phyloP scores from a whole-genome alignment of 2,113 vertebrate species.

The Dissostichus mawsoni region DNA sequence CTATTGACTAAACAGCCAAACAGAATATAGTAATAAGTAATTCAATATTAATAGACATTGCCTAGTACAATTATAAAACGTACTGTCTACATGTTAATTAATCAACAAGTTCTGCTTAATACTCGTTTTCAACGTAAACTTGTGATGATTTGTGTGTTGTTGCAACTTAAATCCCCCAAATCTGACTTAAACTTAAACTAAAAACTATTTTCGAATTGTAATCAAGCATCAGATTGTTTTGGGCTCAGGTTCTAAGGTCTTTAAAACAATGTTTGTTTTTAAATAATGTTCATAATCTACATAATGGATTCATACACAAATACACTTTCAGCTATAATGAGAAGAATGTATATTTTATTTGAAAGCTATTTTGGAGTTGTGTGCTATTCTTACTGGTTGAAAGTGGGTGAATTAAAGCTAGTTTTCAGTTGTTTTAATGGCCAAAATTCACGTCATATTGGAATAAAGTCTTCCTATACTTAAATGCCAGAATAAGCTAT shows the following conservation, averaged over 20 bases:
- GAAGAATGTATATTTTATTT: not conserved
- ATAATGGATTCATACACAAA: not conserved
- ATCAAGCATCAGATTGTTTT: not conserved
- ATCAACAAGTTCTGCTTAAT: not conserved
- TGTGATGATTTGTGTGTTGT: not conserved
- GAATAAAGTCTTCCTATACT: not conserved
- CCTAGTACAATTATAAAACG: not conserved
- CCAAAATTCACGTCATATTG: not conserved
- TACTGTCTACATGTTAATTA: too few species aligned
- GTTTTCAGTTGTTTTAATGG: not conserved
- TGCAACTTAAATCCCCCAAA: not conserved
- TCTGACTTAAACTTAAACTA: not conserved
- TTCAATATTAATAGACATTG: not conserved
- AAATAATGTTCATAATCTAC: too few species aligned
- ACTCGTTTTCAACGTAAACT: not conserved
- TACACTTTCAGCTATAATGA: not conserved
- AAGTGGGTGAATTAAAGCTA: not conserved
- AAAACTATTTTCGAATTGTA: slow-evolving; percentile 13
- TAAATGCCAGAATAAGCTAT: slow-evolving; percentile 1
- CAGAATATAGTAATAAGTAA: not conserved
- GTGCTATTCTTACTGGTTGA: not conserved
- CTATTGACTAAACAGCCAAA: not conserved
- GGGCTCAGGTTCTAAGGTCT: not conserved
- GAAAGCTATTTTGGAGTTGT: not conserved
- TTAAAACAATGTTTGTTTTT: too few species aligned